These are phyloP conservation scores for Ptychadena robeensis DNA, from an alignment of 2,797 vertebrate genomes.

Conservation along the genomic window DNA sequence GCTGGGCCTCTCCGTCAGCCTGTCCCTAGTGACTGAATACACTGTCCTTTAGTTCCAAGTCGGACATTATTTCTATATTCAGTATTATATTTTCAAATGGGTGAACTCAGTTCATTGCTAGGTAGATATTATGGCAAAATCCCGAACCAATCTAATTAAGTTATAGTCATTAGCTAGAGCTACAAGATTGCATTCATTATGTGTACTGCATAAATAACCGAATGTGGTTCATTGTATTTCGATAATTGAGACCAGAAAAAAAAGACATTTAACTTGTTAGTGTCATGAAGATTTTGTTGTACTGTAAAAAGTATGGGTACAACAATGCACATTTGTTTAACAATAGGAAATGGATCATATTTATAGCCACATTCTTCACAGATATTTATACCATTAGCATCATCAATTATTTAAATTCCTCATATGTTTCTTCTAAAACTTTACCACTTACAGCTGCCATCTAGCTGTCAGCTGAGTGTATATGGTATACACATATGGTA, in stretches of 20 bases:
- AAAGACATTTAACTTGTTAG: background rate
- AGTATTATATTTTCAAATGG: background rate
- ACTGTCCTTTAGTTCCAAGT: slow-evolving; percentile 38
- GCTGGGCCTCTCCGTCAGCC: slow-evolving; percentile 53
- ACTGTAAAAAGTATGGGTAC: background rate
- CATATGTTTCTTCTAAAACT: background rate
- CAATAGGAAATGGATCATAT: background rate
- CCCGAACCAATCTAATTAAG: background rate
- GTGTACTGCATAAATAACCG: background rate
- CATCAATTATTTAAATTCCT: background rate
- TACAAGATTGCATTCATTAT: background rate
- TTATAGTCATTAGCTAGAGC: background rate
- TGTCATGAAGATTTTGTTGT: background rate
- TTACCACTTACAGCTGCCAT: background rate
- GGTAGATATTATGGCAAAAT: background rate
- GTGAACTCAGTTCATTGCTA: background rate
- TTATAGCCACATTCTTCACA: background rate
- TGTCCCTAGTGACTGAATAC: slow-evolving; percentile 45
- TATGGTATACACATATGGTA: background rate
- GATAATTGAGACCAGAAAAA: background rate
- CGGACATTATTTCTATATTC: background rate
- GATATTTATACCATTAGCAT: background rate
- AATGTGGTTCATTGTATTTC: background rate
- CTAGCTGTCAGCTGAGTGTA: background rate
- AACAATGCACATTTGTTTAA: background rate